Evolutionary conservation across 2,888 invertebrate species (phyloP).

Genomic region (Brenthis hecate): DNA sequence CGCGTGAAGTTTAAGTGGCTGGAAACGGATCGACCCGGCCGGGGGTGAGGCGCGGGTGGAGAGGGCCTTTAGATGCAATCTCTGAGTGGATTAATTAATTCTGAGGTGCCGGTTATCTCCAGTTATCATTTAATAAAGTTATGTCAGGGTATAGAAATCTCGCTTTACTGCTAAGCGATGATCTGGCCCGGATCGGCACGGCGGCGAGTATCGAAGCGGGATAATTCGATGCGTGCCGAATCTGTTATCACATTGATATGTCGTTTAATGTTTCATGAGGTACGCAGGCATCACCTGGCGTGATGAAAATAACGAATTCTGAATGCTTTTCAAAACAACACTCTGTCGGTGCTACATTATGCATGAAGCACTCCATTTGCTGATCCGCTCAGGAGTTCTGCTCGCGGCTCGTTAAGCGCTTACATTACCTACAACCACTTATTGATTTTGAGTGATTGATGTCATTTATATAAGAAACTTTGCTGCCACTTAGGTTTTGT

Average conservation of each 20-base stretch:
- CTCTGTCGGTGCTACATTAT: conserved; percentile 79
- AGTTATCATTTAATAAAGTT: conserved; percentile 81
- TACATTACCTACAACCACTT: conserved; percentile 80
- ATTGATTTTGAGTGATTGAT: conserved; percentile 78
- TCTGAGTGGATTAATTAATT: conserved; percentile 83
- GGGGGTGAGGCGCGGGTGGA: conserved; percentile 42
- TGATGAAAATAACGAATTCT: conserved; percentile 81
- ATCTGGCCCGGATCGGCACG: conserved; percentile 35
- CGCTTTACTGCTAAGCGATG: conserved; percentile 53
- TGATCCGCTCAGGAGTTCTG: conserved; percentile 80
- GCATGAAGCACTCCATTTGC: conserved; percentile 82
- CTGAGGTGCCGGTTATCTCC: conserved; percentile 81
- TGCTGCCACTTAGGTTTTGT: not conserved
- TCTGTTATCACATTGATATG: conserved; percentile 60
- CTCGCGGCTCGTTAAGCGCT: conserved; percentile 81
- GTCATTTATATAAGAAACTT: conserved; percentile 61
- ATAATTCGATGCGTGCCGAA: conserved; percentile 41
- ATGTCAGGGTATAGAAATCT: conserved; percentile 68
- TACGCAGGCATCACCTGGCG: conserved; percentile 75
- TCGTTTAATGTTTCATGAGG: conserved; percentile 78
- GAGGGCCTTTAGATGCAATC: conserved; percentile 78
- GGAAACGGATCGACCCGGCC: conserved; percentile 78
- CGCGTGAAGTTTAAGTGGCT: conserved; percentile 83
- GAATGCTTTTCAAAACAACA: conserved; percentile 82
- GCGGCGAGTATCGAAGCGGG: conserved; percentile 15